Evolutionary conservation across 2,113 vertebrate genomes (phyloP).

Genomic region (Etheostoma cragini): DNA sequence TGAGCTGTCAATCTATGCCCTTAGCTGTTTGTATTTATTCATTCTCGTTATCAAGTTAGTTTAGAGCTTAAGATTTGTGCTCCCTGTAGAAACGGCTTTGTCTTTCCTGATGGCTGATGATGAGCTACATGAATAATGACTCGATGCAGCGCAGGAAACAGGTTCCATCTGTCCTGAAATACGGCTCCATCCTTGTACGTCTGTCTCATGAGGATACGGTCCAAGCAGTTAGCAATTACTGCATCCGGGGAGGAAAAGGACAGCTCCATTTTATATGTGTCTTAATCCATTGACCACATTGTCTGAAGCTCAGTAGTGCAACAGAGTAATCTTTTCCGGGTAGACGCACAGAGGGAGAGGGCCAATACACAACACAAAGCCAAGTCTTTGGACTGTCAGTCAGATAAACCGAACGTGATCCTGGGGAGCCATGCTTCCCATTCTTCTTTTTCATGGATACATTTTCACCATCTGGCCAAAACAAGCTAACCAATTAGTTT

Average conservation of each 20-base stretch:
- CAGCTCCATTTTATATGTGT: slow-evolving; percentile 35
- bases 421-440: slow-evolving; percentile 24
- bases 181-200: slow-evolving; percentile 9
- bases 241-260: slow-evolving; percentile 22
- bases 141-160: slow-evolving; percentile 7
- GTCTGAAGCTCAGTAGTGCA: slow-evolving; percentile 30
- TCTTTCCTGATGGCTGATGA: slow-evolving; percentile 17
- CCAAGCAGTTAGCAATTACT: slow-evolving; percentile 26
- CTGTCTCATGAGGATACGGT: slow-evolving; percentile 12
- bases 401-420: slow-evolving; percentile 39
- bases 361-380: slow-evolving; percentile 32
- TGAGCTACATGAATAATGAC: slow-evolving; percentile 25
- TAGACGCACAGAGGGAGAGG: background rate
- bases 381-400: slow-evolving; percentile 55
- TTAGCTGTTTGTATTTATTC: background rate
- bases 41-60: slow-evolving; percentile 8
- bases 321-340: slow-evolving; percentile 28
- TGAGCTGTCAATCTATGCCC: background rate
- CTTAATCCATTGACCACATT: slow-evolving; percentile 58
- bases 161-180: slow-evolving; percentile 26
- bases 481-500: slow-evolving; percentile 53
- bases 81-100: background rate
- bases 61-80: background rate
- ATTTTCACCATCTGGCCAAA: slow-evolving; percentile 41
- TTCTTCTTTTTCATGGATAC: slow-evolving; percentile 32